These are phyloP conservation scores for Leptinotarsa texana DNA, from an alignment of 1,140 invertebrate species.

Conservation along the genomic window DNA sequence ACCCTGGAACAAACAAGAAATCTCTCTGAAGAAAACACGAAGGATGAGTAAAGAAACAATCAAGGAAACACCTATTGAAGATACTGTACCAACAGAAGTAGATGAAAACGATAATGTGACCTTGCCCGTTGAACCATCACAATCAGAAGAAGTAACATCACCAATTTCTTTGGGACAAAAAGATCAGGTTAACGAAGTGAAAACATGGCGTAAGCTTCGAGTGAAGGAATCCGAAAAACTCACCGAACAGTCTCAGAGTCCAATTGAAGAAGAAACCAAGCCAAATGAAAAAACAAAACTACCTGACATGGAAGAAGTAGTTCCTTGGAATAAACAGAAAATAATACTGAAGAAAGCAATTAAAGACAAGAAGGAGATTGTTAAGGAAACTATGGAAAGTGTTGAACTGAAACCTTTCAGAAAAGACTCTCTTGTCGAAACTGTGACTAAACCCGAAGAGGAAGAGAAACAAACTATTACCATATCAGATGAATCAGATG, in stretches of 20 bases:
- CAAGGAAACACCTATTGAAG: not conserved
- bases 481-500: not conserved
- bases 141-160: constrained; percentile 10
- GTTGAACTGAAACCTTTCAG: constrained; percentile 8
- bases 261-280: not conserved
- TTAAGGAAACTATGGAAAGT: constrained; percentile 25
- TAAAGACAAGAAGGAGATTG: constrained; percentile 53
- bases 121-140: not conserved
- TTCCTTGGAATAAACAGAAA: constrained; percentile 56
- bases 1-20: constrained; percentile 56
- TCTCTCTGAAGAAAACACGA: constrained; percentile 53
- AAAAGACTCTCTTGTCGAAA: constrained; percentile 42
- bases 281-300: not conserved
- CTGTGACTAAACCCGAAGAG: constrained; percentile 11
- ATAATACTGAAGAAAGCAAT: constrained; percentile 50
- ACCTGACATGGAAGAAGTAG: constrained; percentile 19
- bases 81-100: not conserved
- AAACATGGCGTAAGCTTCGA: constrained; percentile 39
- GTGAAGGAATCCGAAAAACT: no score
- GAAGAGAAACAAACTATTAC: constrained; percentile 20
- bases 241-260: not conserved
- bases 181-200: not conserved
- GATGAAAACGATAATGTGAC: not conserved
- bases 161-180: no score
- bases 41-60: constrained; percentile 48